These are phyloP conservation scores for Corythornis madagascariensis DNA, from an alignment of 2,113 vertebrate species.

Conservation along the genomic window DNA sequence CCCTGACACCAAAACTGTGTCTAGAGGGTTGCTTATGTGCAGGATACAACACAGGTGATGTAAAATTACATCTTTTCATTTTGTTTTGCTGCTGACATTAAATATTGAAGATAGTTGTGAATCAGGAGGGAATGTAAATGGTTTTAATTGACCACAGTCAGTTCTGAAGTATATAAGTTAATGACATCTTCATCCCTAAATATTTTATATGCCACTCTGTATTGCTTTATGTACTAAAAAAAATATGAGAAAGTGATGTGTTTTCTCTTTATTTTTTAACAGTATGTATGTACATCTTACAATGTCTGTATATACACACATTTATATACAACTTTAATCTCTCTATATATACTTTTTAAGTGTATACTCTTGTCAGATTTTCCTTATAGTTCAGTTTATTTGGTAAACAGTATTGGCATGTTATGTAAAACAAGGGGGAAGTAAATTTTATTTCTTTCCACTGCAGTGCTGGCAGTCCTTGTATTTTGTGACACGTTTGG, in stretches of 20 bases:
- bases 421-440: slow-evolving; percentile 32
- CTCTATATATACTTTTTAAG: neutral
- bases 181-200: neutral
- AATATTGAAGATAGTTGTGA: neutral
- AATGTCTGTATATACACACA: too few species aligned
- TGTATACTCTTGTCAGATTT: neutral
- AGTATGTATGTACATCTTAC: neutral
- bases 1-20: neutral
- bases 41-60: neutral
- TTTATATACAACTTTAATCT: neutral
- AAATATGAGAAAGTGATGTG: neutral
- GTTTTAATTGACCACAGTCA: neutral
- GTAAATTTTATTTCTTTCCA: slow-evolving; percentile 42
- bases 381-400: neutral
- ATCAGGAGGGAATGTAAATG: neutral
- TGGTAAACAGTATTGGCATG: neutral
- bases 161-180: neutral
- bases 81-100: neutral
- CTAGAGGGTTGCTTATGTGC: neutral
- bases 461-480: slow-evolving; percentile 12
- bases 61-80: neutral
- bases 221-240: neutral
- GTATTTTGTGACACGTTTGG: slow-evolving; percentile 46
- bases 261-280: slow-evolving; percentile 7
- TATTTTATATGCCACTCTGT: neutral